Percentiles rank a stretch among this genome's conserved stretches.
phyloP scores from a whole-genome alignment of 2,113 vertebrate species.

The Tetraodon nigroviridis region DNA sequence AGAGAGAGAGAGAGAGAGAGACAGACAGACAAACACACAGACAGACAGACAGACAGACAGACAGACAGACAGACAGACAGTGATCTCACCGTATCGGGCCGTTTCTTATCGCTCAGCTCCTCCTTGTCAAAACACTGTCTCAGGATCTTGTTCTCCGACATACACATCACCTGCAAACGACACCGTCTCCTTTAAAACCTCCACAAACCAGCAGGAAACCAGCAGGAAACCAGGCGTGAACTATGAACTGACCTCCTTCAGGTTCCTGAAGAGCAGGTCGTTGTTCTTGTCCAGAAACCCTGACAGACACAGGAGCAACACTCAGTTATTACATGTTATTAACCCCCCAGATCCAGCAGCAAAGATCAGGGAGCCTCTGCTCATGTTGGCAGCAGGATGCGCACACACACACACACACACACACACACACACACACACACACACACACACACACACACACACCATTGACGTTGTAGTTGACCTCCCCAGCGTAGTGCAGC shows the following conservation, averaged over 20 bases:
- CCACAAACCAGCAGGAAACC: background rate
- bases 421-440: conserved; percentile 80
- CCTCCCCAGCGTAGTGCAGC: conserved; percentile 92
- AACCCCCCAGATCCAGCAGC: background rate
- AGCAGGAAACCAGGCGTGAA: background rate
- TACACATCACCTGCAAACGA: conserved; percentile 84
- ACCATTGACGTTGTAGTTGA: conserved; percentile 95
- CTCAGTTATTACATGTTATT: background rate
- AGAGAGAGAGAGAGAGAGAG: conserved; percentile 1
- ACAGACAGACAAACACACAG: conserved; percentile 1
- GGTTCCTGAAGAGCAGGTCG: conserved; percentile 94
- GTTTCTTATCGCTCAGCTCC: conserved; percentile 93
- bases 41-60: conserved; percentile 2
- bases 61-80: background rate
- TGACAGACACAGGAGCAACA: conserved; percentile 49
- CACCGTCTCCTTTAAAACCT: background rate
- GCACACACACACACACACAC: conserved; percentile 81
- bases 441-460: conserved; percentile 82
- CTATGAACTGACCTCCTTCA: conserved; percentile 89
- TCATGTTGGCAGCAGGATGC: background rate
- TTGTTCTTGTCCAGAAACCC: conserved; percentile 99
- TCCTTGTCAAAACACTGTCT: conserved; percentile 87
- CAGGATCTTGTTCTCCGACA: conserved; percentile 91
- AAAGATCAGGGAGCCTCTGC: no score
- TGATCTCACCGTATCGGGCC: conserved; percentile 88